Evolutionary conservation across 1,140 invertebrate genomes (phyloP).

Genomic region (Diachasma alloeum): DNA sequence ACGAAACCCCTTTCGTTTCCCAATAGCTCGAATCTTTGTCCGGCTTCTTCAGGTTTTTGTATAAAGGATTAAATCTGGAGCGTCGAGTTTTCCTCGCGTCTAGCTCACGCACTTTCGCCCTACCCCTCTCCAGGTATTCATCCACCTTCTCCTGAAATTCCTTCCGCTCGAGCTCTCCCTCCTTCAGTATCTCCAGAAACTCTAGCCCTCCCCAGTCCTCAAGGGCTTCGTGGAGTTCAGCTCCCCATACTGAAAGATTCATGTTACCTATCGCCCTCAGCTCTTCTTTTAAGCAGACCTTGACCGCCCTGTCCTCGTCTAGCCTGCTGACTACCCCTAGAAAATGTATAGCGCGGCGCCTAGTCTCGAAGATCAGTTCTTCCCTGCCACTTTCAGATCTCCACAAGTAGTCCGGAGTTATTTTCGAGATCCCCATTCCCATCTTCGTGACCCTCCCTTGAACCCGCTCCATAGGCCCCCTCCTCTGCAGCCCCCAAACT

Average conservation of each 20-base stretch:
- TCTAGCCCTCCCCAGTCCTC: background rate
- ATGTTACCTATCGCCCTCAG: background rate
- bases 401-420: background rate
- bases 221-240: background rate
- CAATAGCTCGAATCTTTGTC: no score
- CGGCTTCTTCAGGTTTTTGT: no score
- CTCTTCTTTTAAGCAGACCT: constrained; percentile 11
- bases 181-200: background rate
- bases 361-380: background rate
- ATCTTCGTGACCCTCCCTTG: no score
- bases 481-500: constrained; percentile 23
- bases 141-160: no score
- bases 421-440: background rate
- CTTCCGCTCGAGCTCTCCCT: no score
- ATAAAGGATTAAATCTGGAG: no score
- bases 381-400: background rate
- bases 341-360: background rate
- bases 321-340: no score
- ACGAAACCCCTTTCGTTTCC: no score
- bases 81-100: no score
- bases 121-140: no score
- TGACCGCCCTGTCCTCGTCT: background rate
- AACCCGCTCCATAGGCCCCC: no score
- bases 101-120: no score
- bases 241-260: constrained; percentile 6